A percentile compares a stretch with the other conserved stretches of the same genome.
phyloP scores from a whole-genome alignment of 2,113 vertebrate species.

The Cyanocitta stelleri region DNA sequence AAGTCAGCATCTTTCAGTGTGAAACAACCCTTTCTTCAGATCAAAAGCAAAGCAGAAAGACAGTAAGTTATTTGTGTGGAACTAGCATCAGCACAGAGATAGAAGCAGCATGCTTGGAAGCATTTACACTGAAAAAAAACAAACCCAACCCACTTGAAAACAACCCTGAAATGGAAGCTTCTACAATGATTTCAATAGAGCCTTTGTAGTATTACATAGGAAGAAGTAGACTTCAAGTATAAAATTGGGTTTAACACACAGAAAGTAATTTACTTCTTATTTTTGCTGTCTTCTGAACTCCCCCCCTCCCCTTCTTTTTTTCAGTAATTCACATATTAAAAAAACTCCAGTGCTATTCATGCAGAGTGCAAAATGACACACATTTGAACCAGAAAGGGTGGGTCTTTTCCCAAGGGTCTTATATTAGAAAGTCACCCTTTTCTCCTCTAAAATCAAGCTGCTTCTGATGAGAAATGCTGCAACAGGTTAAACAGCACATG shows the following conservation, averaged over 20 bases:
- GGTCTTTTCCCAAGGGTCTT: not conserved
- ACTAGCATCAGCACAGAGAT: not conserved
- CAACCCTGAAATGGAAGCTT: not conserved
- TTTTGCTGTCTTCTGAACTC: not conserved
- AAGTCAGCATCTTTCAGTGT: not conserved
- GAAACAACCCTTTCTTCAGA: slow-evolving; percentile 11
- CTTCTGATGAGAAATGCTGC: not conserved
- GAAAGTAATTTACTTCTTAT: not conserved
- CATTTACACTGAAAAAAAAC: not conserved
- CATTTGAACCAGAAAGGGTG: not conserved
- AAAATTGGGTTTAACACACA: not conserved
- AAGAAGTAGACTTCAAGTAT: not conserved
- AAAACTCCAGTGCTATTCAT: not conserved
- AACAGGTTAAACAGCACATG: not conserved
- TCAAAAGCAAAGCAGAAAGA: slow-evolving; percentile 32
- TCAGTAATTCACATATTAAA: not conserved
- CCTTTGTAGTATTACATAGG: not conserved
- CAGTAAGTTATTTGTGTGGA: not conserved
- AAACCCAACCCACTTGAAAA: not conserved
- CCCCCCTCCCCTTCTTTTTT: not conserved
- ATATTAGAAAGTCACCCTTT: not conserved
- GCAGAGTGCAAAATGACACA: not conserved
- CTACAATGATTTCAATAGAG: not conserved
- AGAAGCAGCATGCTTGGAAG: not conserved
- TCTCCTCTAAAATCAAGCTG: not conserved